Percentiles rank a stretch among this genome's conserved stretches.
Conservation (phyloP, 2,888 invertebrate genomes). For the Boloria euphrosyne region DNA sequence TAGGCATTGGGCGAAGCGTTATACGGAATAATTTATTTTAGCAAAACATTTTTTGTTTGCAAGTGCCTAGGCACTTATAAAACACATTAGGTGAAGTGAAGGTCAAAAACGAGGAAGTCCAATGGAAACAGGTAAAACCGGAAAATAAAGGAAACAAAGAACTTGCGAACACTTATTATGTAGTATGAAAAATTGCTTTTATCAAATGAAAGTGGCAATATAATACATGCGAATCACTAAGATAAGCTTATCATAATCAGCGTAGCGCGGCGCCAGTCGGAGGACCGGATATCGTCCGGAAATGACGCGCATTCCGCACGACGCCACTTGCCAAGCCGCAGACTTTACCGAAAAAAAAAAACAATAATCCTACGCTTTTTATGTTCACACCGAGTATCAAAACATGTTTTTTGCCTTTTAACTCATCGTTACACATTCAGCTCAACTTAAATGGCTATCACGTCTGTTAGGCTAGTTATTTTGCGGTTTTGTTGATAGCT, state of each 20-base stretch:
- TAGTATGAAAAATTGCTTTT: not conserved
- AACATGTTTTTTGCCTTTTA: conserved; percentile 38
- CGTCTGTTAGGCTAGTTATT: conserved; percentile 23
- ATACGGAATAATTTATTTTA: conserved; percentile 19
- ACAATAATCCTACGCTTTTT: conserved; percentile 36
- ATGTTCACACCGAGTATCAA: conserved; percentile 32
- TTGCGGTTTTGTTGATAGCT: conserved; percentile 31
- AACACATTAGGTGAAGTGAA: conserved; percentile 43
- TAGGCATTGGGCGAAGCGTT: conserved; percentile 5
- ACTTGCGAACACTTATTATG: not conserved
- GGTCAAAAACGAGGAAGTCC: conserved; percentile 53
- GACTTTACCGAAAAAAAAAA: conserved; percentile 40
- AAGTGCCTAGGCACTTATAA: not conserved
- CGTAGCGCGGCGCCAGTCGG: conserved; percentile 57
- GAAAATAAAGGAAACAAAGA: conserved; percentile 49
- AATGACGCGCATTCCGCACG: conserved; percentile 78
- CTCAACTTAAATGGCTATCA: conserved; percentile 25
- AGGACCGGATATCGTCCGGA: conserved; percentile 79
- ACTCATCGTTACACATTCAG: conserved; percentile 35
- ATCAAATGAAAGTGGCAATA: conserved; percentile 15
- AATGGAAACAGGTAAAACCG: conserved; percentile 55
- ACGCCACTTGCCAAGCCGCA: conserved; percentile 53
- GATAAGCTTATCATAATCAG: conserved; percentile 63
- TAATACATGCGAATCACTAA: conserved; percentile 36
- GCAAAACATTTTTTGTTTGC: conserved; percentile 5